Evolutionary conservation across 2,888 invertebrate genomes (phyloP).

Genomic region (Hermaeophaga mercurialis): DNA sequence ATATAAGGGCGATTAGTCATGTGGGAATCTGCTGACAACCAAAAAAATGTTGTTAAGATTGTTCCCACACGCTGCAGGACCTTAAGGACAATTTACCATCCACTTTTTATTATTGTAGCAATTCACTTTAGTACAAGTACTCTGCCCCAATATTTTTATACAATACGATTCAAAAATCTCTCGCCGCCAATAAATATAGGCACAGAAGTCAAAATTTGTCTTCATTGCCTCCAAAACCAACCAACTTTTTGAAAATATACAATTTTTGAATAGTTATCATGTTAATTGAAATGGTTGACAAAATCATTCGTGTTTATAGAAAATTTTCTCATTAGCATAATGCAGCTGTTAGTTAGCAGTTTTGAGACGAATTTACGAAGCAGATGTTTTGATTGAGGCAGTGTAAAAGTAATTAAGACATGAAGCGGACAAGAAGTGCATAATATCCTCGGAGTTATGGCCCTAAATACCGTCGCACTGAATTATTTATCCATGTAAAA

Average conservation of each 20-base stretch:
- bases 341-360: conserved; percentile 42
- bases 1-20: conserved; percentile 24
- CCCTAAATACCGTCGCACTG: conserved; percentile 44
- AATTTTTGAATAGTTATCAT: no score
- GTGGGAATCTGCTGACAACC: conserved; percentile 7
- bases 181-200: no score
- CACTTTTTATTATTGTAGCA: no score
- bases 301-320: conserved; percentile 18
- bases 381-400: conserved; percentile 53
- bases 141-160: no score
- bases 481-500: conserved; percentile 48
- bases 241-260: no score
- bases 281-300: neutral
- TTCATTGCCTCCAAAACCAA: no score
- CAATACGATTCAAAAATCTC: no score
- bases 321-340: conserved; percentile 34
- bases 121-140: no score
- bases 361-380: conserved; percentile 46
- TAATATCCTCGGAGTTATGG: conserved; percentile 46
- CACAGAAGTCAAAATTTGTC: no score
- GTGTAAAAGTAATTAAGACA: conserved; percentile 51
- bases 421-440: conserved; percentile 43
- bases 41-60: neutral
- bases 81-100: no score
- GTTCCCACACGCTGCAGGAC: neutral